phyloP scores from a whole-genome alignment of 2,113 vertebrate genomes.

The Plectropomus leopardus region DNA sequence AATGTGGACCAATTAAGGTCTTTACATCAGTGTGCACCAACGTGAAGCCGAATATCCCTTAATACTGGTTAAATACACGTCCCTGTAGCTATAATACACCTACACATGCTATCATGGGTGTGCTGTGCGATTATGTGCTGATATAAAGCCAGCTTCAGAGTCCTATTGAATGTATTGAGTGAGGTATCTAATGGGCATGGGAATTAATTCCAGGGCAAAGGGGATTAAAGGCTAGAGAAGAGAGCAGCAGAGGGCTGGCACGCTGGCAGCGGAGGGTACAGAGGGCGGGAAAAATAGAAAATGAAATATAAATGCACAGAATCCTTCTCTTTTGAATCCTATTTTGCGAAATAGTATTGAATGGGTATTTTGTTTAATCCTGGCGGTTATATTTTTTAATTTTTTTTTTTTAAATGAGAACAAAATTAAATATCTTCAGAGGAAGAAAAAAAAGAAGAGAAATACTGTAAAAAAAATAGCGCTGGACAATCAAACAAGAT shows the following conservation, averaged over 20 bases:
- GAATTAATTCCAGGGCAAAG: slow-evolving; percentile 82
- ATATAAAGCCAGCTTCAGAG: slow-evolving; percentile 74
- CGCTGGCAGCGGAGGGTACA: slow-evolving; percentile 65
- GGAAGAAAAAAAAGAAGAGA: background rate
- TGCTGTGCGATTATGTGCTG: slow-evolving; percentile 72
- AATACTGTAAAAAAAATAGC: background rate
- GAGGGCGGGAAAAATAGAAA: slow-evolving; percentile 74
- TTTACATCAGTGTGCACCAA: slow-evolving; percentile 69
- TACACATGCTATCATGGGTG: slow-evolving; percentile 72
- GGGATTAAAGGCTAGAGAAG: slow-evolving; percentile 79
- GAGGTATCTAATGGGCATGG: slow-evolving; percentile 81
- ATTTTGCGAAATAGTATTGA: slow-evolving; percentile 73
- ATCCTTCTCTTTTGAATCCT: slow-evolving; percentile 67
- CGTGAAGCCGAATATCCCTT: slow-evolving; percentile 72
- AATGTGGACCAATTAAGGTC: slow-evolving; percentile 80
- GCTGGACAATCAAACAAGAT: slow-evolving; percentile 38
- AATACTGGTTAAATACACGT: slow-evolving; percentile 81
- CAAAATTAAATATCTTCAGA: slow-evolving; percentile 57
- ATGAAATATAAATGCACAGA: slow-evolving; percentile 66
- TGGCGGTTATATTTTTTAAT: slow-evolving; percentile 39
- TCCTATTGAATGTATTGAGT: slow-evolving; percentile 71
- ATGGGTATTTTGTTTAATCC: slow-evolving; percentile 68
- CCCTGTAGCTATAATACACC: slow-evolving; percentile 78
- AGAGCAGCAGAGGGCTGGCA: slow-evolving; percentile 69
- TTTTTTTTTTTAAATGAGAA: slow-evolving; percentile 29